These are phyloP conservation scores for Pipa parva DNA, from an alignment of 2,113 vertebrate genomes.

Conservation along the genomic window DNA sequence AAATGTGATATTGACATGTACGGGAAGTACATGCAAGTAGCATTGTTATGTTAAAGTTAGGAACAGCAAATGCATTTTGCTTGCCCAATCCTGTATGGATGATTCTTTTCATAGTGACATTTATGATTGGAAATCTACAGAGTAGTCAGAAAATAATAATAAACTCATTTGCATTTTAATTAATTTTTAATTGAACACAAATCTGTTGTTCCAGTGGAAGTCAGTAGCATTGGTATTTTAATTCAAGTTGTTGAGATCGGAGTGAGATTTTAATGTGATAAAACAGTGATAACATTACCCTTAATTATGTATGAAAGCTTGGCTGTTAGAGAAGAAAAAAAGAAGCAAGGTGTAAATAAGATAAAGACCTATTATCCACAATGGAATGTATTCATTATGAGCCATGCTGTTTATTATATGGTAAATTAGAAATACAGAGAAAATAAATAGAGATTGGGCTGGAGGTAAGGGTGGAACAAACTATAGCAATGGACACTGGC, in stretches of 20 bases:
- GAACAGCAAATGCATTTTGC: slow-evolving; percentile 23
- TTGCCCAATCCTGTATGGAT: neutral
- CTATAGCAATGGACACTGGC: too few relatives aligned
- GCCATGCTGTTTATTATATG: neutral
- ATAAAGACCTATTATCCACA: slow-evolving; percentile 9
- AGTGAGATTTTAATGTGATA: slow-evolving; percentile 68
- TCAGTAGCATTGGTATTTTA: slow-evolving; percentile 69
- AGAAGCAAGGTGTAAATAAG: slow-evolving; percentile 25
- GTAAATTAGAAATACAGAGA: neutral
- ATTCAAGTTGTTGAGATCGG: slow-evolving; percentile 62
- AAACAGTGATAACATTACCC: slow-evolving; percentile 68
- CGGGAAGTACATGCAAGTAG: too few relatives aligned
- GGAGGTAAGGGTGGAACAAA: too few relatives aligned
- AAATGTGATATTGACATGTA: too few relatives aligned
- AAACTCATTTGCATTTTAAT: slow-evolving; percentile 79
- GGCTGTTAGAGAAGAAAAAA: slow-evolving; percentile 35
- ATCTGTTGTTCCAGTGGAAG: slow-evolving; percentile 79
- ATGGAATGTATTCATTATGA: neutral
- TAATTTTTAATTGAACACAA: slow-evolving; percentile 80
- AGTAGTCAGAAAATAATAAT: slow-evolving; percentile 56
- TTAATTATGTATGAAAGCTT: slow-evolving; percentile 68
- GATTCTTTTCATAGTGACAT: slow-evolving; percentile 53
- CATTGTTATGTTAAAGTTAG: too few relatives aligned
- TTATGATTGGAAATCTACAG: slow-evolving; percentile 56
- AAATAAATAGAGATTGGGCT: too few relatives aligned